phyloP scores from a whole-genome alignment of 2,888 invertebrate species.

The Sceliomorpha sp. region DNA sequence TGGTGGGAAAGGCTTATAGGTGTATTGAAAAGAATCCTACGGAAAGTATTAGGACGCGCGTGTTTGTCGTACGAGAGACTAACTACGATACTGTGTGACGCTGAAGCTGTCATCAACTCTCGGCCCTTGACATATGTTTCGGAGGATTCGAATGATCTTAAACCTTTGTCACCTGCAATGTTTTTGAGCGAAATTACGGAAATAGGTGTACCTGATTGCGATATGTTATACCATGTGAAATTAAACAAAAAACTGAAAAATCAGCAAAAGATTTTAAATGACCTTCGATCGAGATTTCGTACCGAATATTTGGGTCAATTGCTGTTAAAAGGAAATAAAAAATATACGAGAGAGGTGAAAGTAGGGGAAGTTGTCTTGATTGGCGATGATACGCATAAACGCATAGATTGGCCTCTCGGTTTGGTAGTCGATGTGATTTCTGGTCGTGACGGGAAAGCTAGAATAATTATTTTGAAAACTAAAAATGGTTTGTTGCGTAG shows the following conservation, averaged over 20 bases:
- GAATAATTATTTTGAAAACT: conserved; percentile 18
- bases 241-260: no score
- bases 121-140: conserved; percentile 68
- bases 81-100: conserved; percentile 66
- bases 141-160: conserved; percentile 49
- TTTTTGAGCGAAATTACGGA: conserved; percentile 49
- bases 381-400: conserved; percentile 47
- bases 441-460: conserved; percentile 5
- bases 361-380: conserved; percentile 54
- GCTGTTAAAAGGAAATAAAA: background rate
- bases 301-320: no score
- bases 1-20: conserved; percentile 62
- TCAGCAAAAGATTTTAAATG: no score
- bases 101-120: conserved; percentile 70
- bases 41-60: no score
- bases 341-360: conserved; percentile 12
- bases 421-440: background rate
- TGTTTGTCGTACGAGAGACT: no score
- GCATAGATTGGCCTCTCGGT: conserved; percentile 23
- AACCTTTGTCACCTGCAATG: conserved; percentile 48
- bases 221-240: no score
- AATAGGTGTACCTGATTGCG: no score
- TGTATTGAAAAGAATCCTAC: no score
- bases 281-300: no score
- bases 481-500: conserved; percentile 7